Percentiles rank a stretch among this genome's conserved stretches.
Conservation (phyloP, 2,113 vertebrate genomes). For the Ctenodactylus gundi region DNA sequence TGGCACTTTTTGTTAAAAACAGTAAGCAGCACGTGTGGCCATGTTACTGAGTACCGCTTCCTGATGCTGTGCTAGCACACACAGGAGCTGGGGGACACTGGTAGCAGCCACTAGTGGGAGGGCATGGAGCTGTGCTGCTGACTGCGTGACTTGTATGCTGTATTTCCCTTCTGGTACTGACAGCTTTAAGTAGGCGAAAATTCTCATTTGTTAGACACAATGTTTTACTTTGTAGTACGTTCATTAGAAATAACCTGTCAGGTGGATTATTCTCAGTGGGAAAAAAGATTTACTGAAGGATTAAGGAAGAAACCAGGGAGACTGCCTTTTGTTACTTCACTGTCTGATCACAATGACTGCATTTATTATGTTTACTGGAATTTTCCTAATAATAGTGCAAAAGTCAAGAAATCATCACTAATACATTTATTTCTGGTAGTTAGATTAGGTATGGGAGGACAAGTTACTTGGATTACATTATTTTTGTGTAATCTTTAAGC, state of each 20-base stretch:
- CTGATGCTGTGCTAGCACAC: constrained; percentile 33
- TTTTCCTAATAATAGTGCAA: constrained; percentile 44
- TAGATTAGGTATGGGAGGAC: not conserved
- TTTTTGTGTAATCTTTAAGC: constrained; percentile 38
- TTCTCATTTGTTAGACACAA: not conserved
- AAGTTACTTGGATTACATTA: not conserved
- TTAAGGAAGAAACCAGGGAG: constrained; percentile 28
- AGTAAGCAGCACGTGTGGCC: constrained; percentile 13
- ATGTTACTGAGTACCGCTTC: constrained; percentile 8
- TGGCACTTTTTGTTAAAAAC: constrained; percentile 36
- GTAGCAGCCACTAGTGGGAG: not conserved
- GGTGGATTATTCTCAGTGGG: not conserved
- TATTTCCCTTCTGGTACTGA: not conserved
- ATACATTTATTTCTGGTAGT: constrained; percentile 25
- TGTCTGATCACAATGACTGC: not conserved
- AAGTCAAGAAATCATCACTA: constrained; percentile 17
- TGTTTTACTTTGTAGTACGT: constrained; percentile 38
- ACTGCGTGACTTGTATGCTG: constrained; percentile 1
- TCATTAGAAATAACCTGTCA: not conserved
- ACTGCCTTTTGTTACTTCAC: constrained; percentile 21
- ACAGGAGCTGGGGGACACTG: not conserved
- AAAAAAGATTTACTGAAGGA: constrained; percentile 29
- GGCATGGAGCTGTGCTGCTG: not conserved
- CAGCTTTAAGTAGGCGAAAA: constrained; percentile 4
- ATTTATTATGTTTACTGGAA: constrained; percentile 34